Evolutionary conservation across 2,797 vertebrate species (phyloP).

Genomic region (Fringilla coelebs): DNA sequence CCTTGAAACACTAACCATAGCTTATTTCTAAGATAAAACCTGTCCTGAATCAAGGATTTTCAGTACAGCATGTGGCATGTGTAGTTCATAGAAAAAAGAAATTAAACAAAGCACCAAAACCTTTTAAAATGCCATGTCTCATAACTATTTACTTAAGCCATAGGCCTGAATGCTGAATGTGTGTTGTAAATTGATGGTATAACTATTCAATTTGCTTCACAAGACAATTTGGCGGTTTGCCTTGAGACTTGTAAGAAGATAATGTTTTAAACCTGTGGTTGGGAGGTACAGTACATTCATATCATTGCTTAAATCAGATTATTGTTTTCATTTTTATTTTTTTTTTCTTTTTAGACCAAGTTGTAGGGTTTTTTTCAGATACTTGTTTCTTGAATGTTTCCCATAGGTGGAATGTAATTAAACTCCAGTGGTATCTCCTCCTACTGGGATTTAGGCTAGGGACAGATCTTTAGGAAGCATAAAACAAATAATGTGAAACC

Average conservation of each 20-base stretch:
- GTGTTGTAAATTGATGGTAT: background rate
- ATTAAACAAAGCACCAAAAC: background rate
- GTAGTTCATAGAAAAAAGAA: background rate
- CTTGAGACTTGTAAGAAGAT: constrained; percentile 7
- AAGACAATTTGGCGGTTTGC: background rate
- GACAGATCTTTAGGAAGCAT: constrained; percentile 52
- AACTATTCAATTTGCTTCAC: constrained; percentile 2
- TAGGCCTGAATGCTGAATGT: background rate
- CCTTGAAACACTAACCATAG: background rate
- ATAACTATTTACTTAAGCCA: constrained; percentile 54
- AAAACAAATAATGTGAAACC: constrained; percentile 48
- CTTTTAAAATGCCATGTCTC: constrained; percentile 46
- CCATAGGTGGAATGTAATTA: constrained; percentile 70
- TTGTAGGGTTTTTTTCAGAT: constrained; percentile 29
- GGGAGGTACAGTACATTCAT: constrained; percentile 3
- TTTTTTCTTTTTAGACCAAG: background rate
- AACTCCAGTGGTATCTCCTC: constrained; percentile 55
- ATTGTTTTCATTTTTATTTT: background rate
- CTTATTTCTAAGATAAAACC: background rate
- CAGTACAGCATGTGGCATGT: background rate
- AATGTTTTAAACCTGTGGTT: constrained; percentile 10
- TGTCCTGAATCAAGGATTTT: background rate
- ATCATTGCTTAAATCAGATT: constrained; percentile 51
- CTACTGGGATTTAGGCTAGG: constrained; percentile 62
- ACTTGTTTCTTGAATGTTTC: constrained; percentile 56